Conservation (phyloP, 2,797 vertebrate species). For the Arrhamphus sclerolepis region DNA sequence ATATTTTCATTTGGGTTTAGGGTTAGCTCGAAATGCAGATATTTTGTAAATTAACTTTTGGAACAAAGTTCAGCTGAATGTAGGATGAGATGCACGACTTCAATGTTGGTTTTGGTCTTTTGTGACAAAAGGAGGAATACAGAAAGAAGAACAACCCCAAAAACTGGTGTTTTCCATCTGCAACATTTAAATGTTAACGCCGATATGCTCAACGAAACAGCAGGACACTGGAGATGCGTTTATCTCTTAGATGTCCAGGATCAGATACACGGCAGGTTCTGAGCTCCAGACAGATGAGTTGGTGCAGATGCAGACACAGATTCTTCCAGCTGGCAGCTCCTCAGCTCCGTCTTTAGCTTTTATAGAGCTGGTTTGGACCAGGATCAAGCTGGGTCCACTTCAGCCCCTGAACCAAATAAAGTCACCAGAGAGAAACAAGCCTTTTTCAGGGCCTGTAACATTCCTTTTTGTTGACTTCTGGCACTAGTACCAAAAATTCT, state of each 20-base stretch:
- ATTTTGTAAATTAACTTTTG: not conserved
- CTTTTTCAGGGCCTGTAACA: conserved; percentile 21
- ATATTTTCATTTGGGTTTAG: too few species aligned
- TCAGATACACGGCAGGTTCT: not conserved
- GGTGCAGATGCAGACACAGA: conserved; percentile 67
- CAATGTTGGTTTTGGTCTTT: conserved; percentile 15
- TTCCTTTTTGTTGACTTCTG: conserved; percentile 55
- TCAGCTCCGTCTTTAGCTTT: conserved; percentile 18
- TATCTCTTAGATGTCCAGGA: too few species aligned
- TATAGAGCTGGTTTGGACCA: conserved; percentile 29
- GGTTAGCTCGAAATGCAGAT: too few species aligned
- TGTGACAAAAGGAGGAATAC: not conserved
- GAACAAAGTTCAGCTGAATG: not conserved
- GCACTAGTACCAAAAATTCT: conserved; percentile 26
- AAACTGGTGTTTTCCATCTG: conserved; percentile 2
- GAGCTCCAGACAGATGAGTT: not conserved
- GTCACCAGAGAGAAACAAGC: conserved; percentile 41
- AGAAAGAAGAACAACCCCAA: not conserved
- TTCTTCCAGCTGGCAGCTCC: conserved; percentile 66
- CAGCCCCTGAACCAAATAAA: conserved; percentile 44
- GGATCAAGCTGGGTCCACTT: conserved; percentile 36
- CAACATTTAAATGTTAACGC: not conserved
- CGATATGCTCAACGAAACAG: too few species aligned
- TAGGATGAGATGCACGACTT: not conserved
- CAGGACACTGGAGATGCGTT: too few species aligned